These are phyloP conservation scores for Colossoma macropomum DNA, from an alignment of 2,113 vertebrate species.

Conservation along the genomic window DNA sequence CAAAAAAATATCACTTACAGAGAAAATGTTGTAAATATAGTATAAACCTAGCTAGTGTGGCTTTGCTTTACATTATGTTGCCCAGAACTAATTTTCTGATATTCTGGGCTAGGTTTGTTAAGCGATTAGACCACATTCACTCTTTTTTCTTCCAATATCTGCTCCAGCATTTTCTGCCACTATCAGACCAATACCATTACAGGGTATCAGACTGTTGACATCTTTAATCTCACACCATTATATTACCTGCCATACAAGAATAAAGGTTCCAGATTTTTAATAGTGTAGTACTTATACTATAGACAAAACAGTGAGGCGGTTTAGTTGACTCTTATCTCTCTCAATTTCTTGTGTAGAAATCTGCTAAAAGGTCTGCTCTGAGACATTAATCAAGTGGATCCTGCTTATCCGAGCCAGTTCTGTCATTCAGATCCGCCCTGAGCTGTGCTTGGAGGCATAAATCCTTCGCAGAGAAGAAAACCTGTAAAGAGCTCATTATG, in stretches of 20 bases:
- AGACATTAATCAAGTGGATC: conserved; percentile 27
- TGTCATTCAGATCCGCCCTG: conserved; percentile 2
- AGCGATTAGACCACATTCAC: no score
- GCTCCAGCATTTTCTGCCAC: no score
- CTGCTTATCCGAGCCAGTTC: conserved; percentile 7
- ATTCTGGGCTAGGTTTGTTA: no score
- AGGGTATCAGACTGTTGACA: no score
- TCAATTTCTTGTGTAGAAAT: neutral
- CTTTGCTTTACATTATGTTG: no score
- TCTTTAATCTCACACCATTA: neutral
- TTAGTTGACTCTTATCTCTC: neutral
- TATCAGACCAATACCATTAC: no score
- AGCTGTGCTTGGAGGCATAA: conserved; percentile 33
- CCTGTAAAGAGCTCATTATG: conserved; percentile 29
- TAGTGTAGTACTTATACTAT: neutral
- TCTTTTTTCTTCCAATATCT: no score
- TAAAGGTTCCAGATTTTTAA: neutral
- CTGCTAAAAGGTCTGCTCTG: neutral
- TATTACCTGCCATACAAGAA: neutral
- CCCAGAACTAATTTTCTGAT: no score
- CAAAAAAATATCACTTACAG: no score
- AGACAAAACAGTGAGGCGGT: neutral
- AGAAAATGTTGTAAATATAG: no score
- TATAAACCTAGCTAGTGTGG: no score
- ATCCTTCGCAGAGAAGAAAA: conserved; percentile 27